phyloP scores from a whole-genome alignment of 2,888 invertebrate species.

The Calameuta pallipes region DNA sequence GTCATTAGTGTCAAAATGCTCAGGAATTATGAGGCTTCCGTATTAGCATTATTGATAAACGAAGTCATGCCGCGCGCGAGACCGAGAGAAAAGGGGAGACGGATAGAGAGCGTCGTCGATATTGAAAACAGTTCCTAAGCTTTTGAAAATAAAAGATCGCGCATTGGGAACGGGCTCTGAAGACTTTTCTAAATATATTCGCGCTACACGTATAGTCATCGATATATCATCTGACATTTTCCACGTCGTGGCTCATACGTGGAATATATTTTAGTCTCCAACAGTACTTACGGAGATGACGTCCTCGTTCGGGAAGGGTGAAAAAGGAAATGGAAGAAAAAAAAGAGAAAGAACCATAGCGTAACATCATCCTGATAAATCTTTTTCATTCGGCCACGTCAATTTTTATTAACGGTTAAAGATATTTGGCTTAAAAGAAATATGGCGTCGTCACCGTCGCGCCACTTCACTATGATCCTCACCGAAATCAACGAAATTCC shows the following conservation, averaged over 20 bases:
- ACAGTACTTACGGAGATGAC: neutral
- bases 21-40: neutral
- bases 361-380: neutral
- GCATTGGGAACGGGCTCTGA: neutral
- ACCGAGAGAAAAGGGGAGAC: neutral
- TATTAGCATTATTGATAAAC: neutral
- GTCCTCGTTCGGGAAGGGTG: neutral
- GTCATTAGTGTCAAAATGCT: neutral
- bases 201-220: neutral
- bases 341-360: neutral
- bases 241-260: neutral
- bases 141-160: neutral
- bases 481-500: neutral
- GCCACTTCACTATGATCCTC: neutral
- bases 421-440: neutral
- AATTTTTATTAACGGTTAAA: neutral
- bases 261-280: neutral
- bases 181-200: neutral
- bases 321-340: neutral
- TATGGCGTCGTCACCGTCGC: neutral
- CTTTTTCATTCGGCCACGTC: neutral
- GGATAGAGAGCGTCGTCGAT: neutral
- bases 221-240: neutral
- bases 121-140: neutral
- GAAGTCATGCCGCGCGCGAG: neutral